These are phyloP conservation scores for Anoplius nigerrimus DNA, from an alignment of 2,888 invertebrate species.

Conservation along the genomic window DNA sequence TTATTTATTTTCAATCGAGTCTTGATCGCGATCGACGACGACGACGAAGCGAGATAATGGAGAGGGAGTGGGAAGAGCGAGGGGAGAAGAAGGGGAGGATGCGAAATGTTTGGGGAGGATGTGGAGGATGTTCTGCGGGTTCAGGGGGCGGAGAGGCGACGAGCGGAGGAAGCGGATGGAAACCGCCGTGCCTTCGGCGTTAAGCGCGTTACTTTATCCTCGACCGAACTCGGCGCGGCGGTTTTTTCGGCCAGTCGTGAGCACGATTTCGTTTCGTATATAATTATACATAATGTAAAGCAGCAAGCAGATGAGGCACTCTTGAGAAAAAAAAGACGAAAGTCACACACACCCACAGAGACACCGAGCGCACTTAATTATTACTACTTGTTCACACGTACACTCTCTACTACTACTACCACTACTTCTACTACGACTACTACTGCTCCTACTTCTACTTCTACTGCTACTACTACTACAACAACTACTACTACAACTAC, in stretches of 20 bases:
- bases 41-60: conserved; percentile 43
- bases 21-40: conserved; percentile 54
- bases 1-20: conserved; percentile 54
- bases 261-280: conserved; percentile 41
- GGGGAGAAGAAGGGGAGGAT: neutral
- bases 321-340: conserved; percentile 28
- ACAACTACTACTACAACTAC: neutral
- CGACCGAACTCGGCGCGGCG: conserved; percentile 6
- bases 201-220: conserved; percentile 2
- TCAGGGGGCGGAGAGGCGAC: neutral
- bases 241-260: conserved; percentile 21
- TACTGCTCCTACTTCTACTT: conserved; percentile 1
- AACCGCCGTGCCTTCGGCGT: conserved; percentile 4
- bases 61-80: conserved; percentile 1
- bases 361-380: conserved; percentile 38
- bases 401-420: conserved; percentile 4
- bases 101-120: neutral
- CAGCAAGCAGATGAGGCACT: conserved; percentile 43
- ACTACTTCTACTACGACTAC: neutral
- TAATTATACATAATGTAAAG: conserved; percentile 32
- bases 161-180: neutral
- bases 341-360: no score
- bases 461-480: conserved; percentile 4
- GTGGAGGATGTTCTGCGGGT: neutral
- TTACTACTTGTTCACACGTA: conserved; percentile 36